Evolutionary conservation across 2,113 vertebrate species (phyloP), one percentile per base, ranked within the genome.

Genomic region (Columba livia): DNA sequence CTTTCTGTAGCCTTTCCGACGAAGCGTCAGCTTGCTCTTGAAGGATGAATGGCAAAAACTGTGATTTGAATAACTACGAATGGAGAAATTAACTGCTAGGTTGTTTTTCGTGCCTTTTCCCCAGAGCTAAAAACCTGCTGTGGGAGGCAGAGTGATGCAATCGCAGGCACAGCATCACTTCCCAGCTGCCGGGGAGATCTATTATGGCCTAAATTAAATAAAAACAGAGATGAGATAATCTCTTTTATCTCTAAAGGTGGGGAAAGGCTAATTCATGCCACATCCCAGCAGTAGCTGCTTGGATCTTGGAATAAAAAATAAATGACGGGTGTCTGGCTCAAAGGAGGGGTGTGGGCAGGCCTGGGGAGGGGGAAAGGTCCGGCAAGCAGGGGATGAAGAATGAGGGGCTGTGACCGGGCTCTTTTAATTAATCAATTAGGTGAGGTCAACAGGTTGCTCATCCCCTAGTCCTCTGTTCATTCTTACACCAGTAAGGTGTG

Each of bases 141-240:
- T 77, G 96, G 96, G 94, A 96, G 89, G 97, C 96, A 83, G 94
- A 16, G 53, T 93, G 96, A 98, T 97, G 97, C 96, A 98, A 98
- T 96, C 87, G 79, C 92, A 96, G 96, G 93, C 97, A 97, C 96
- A 97, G 97, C 96, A 98, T 96, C 97, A 95, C 96, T 97, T 98
- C 95, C 97, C 94, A 96, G 97, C 93, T 97, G 97, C 96, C 15
- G 40, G 82, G 96, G 97, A 98, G 97, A 96, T 96, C 96, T 96
- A 97, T 98, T 98, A 97, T 95, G 97, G 97, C 91, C 97, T 92
- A 98, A 98, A 98, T 98, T 97, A 98, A 98, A 97, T 96, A 98
- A 98, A 98, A 97, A 95, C 97, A 98, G 60, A 86, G 93, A 94
- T 93, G 96, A 97, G 96, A 97, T 93, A 97, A 96, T 97, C 96